These are phyloP conservation scores for Silurus meridionalis DNA, from an alignment of 2,113 vertebrate genomes.

Conservation along the genomic window DNA sequence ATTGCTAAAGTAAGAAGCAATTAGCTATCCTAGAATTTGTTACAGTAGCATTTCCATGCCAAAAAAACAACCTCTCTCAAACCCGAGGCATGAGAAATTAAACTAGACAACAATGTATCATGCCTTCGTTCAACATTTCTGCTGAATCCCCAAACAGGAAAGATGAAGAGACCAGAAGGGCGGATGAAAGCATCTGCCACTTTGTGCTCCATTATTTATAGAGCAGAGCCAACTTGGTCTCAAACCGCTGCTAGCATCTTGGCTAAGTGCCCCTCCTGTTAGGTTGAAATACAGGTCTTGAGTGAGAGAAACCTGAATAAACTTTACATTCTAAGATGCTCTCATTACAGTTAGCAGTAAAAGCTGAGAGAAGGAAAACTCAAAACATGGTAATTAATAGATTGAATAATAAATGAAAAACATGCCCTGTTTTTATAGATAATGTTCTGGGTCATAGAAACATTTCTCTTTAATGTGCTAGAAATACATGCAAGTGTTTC, in stretches of 20 bases:
- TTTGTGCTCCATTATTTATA: slow-evolving; percentile 46
- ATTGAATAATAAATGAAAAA: not conserved
- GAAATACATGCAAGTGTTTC: not conserved
- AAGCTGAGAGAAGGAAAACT: not conserved
- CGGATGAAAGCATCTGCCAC: slow-evolving; percentile 26
- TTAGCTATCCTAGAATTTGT: not conserved
- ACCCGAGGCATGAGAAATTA: not conserved
- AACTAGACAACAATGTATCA: slow-evolving; percentile 16
- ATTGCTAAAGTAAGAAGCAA: not conserved
- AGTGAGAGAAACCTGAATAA: slow-evolving; percentile 1
- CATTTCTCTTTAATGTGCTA: not conserved
- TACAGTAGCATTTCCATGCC: not conserved
- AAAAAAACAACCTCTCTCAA: not conserved
- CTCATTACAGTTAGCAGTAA: not conserved
- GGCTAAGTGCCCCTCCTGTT: slow-evolving; percentile 23
- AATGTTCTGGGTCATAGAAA: not conserved
- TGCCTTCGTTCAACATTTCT: slow-evolving; percentile 21
- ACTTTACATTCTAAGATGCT: not conserved
- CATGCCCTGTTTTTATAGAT: not conserved
- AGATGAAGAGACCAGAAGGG: slow-evolving; percentile 32
- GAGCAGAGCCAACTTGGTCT: slow-evolving; percentile 27
- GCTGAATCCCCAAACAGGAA: slow-evolving; percentile 43
- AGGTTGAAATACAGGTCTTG: not conserved
- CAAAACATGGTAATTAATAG: not conserved
- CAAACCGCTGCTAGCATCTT: slow-evolving; percentile 31